Percentiles rank a stretch among this genome's conserved stretches.
Evolutionary conservation across 1,140 invertebrate genomes (phyloP).

Genomic region (Panagrolaimus sp.): DNA sequence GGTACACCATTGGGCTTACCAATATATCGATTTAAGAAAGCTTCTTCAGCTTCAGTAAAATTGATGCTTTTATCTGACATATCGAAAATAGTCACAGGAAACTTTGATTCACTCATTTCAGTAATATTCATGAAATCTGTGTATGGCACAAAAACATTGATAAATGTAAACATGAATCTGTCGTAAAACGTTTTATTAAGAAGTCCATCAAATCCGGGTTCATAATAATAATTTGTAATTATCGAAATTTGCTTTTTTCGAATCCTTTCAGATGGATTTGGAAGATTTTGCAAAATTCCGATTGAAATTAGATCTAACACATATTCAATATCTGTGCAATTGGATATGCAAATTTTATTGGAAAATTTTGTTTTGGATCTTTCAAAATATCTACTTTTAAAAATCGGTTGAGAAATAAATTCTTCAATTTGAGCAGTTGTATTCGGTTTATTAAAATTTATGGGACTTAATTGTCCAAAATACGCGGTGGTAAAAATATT

Average conservation of each 20-base stretch:
- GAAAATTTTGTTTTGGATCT: neutral
- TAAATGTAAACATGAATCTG: neutral
- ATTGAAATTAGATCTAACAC: neutral
- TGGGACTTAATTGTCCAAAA: neutral
- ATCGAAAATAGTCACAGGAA: neutral
- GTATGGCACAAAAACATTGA: neutral
- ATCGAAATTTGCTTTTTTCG: neutral
- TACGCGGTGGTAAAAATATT: neutral
- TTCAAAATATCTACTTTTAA: no score
- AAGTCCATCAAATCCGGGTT: neutral
- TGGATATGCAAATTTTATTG: neutral
- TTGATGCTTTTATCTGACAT: neutral
- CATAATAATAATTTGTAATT: conserved; percentile 8
- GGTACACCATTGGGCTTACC: neutral
- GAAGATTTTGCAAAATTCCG: neutral
- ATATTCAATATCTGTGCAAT: neutral
- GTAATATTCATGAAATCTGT: neutral
- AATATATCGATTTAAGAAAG: conserved; percentile 2
- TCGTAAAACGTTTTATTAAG: neutral
- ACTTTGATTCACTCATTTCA: neutral
- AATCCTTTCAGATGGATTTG: neutral
- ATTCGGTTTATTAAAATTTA: no score
- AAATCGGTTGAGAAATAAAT: no score
- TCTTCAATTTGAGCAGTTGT: no score
- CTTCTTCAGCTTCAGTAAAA: neutral